Percentiles rank a stretch among this genome's conserved stretches.
Evolutionary conservation across 2,113 vertebrate genomes (phyloP).

Genomic region (Trichomycterus rosablanca): DNA sequence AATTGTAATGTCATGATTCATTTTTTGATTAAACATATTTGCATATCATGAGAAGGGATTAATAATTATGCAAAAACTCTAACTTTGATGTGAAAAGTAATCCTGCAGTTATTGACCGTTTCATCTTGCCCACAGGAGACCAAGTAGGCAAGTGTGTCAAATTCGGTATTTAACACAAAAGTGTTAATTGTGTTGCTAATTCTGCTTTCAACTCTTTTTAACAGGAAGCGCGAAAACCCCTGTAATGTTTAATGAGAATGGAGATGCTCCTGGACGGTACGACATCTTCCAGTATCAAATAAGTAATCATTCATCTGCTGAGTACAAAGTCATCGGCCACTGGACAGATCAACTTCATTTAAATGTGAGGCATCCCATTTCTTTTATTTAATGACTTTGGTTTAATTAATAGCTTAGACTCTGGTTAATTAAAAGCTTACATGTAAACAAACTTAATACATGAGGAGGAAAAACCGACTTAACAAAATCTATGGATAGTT

Average conservation of each 20-base stretch:
- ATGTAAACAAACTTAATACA: no score
- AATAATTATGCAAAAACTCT: constrained; percentile 19
- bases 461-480: no score
- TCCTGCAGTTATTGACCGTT: no score
- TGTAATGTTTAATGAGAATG: constrained; percentile 93
- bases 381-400: no score
- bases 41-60: not conserved
- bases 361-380: constrained; percentile 69
- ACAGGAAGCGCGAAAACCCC: constrained; percentile 92
- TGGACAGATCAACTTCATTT: constrained; percentile 93
- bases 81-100: no score
- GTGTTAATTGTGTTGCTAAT: no score
- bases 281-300: constrained; percentile 98
- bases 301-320: constrained; percentile 75
- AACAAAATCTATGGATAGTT: no score
- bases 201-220: not conserved
- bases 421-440: no score
- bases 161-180: no score
- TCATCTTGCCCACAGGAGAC: no score
- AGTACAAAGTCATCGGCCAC: constrained; percentile 90
- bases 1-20: constrained; percentile 27
- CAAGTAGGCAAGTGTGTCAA: no score
- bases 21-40: constrained; percentile 18
- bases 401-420: not conserved
- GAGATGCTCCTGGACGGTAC: constrained; percentile 94